A percentile compares a stretch with the other conserved stretches of the same genome.
phyloP scores from a whole-genome alignment of 2,888 invertebrate genomes.

The Hybos culiciformis region DNA sequence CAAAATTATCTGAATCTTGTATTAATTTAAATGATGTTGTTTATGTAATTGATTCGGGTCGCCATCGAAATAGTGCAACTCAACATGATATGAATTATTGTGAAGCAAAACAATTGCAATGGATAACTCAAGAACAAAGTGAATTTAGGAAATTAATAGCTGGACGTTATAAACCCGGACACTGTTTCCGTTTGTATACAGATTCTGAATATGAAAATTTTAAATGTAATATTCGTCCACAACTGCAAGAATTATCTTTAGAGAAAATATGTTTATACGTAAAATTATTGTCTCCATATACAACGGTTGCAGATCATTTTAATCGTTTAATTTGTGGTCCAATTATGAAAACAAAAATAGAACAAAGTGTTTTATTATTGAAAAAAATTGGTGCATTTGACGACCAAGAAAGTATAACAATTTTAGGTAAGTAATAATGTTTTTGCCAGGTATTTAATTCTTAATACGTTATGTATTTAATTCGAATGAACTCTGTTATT shows the following conservation, averaged over 20 bases:
- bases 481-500: too few species aligned
- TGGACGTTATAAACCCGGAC: constrained; percentile 37
- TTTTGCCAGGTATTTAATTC: not conserved
- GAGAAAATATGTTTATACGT: constrained; percentile 72
- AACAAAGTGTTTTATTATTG: constrained; percentile 50
- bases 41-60: constrained; percentile 76
- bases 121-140: constrained; percentile 52
- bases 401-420: constrained; percentile 69
- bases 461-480: too few species aligned
- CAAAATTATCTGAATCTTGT: constrained; percentile 87
- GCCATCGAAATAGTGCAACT: constrained; percentile 12
- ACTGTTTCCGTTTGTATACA: constrained; percentile 68
- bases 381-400: constrained; percentile 78
- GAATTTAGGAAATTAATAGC: constrained; percentile 4
- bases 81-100: constrained; percentile 13
- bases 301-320: constrained; percentile 69
- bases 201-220: constrained; percentile 36
- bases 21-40: constrained; percentile 83
- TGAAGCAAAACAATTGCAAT: constrained; percentile 47
- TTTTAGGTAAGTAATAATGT: constrained; percentile 34
- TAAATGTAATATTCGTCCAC: constrained; percentile 57
- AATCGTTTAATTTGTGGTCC: constrained; percentile 73
- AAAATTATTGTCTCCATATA: constrained; percentile 61
- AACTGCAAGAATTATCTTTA: constrained; percentile 67
- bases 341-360: constrained; percentile 54